phyloP scores from a whole-genome alignment of 2,888 invertebrate species.

The Bellardia bayeri region DNA sequence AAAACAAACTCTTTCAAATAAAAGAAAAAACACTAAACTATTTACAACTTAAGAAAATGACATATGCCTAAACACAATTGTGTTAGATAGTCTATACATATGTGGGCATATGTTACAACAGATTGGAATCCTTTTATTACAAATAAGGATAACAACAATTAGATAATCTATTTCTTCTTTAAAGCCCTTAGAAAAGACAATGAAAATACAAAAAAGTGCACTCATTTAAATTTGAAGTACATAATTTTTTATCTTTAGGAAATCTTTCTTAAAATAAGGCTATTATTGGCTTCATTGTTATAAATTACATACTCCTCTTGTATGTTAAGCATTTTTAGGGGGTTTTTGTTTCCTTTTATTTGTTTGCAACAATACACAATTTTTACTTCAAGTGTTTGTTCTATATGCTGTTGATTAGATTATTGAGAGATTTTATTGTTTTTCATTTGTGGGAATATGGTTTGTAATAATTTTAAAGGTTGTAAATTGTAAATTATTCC shows the following conservation, averaged over 20 bases:
- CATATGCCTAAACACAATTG: slow-evolving; percentile 47
- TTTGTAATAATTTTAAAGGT: background rate
- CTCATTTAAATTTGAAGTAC: slow-evolving; percentile 56
- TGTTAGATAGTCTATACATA: background rate
- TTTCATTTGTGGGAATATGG: background rate
- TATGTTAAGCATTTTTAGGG: slow-evolving; percentile 45
- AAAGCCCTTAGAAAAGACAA: background rate
- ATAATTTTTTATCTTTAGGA: slow-evolving; percentile 52
- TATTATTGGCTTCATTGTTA: slow-evolving; percentile 43
- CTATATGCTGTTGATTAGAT: slow-evolving; percentile 30
- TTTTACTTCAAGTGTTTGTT: slow-evolving; percentile 56
- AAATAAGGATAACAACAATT: slow-evolving; percentile 56
- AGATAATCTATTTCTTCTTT: slow-evolving; percentile 55
- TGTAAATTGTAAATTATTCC: too few species aligned
- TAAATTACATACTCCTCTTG: slow-evolving; percentile 36
- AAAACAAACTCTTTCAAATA: slow-evolving; percentile 52
- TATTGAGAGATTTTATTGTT: background rate
- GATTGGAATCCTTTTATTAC: slow-evolving; percentile 49
- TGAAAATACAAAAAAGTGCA: slow-evolving; percentile 36
- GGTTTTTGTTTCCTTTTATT: slow-evolving; percentile 9
- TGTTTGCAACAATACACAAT: slow-evolving; percentile 1
- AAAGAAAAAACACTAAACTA: slow-evolving; percentile 7
- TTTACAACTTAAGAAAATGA: slow-evolving; percentile 36
- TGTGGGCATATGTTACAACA: slow-evolving; percentile 50
- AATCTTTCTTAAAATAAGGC: background rate